Conservation (phyloP, 2,888 invertebrate genomes). For the Dusona sp. region DNA sequence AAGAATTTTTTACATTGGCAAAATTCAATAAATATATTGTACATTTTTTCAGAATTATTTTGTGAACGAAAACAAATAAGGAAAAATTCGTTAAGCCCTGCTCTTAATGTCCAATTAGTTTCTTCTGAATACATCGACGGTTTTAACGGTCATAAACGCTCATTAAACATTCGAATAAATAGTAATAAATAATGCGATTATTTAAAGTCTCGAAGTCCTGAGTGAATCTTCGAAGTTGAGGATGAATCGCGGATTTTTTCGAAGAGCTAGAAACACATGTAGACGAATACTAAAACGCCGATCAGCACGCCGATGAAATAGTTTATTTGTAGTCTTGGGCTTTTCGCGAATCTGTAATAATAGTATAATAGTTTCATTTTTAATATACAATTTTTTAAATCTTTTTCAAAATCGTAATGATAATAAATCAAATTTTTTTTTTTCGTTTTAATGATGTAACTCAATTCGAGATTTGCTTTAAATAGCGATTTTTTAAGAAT, state of each 20-base stretch:
- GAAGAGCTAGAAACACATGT: conserved; percentile 75
- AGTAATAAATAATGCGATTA: conserved; percentile 47
- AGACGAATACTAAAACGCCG: conserved; percentile 78
- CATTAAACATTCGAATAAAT: conserved; percentile 50
- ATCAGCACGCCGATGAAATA: conserved; percentile 78
- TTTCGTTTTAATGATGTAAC: not conserved
- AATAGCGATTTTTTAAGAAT: not conserved
- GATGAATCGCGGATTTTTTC: not conserved
- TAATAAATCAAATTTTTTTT: not conserved
- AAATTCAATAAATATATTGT: not conserved
- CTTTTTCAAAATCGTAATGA: not conserved
- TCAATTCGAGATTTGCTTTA: not conserved
- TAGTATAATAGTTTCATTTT: not conserved
- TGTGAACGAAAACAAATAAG: not conserved
- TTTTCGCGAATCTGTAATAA: conserved; percentile 67
- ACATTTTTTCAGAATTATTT: not conserved
- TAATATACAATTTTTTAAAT: not conserved
- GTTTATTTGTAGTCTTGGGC: conserved; percentile 76
- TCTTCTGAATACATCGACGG: conserved; percentile 39
- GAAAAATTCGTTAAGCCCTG: conserved; percentile 17
- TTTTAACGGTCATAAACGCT: conserved; percentile 5
- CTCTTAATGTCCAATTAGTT: conserved; percentile 17
- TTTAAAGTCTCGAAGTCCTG: not conserved
- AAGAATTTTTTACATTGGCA: too few species aligned
- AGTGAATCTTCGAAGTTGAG: not conserved